Base-by-base conservation (phyloP, 1,140 invertebrate genomes). In the Copidosoma floridanum region DNA sequence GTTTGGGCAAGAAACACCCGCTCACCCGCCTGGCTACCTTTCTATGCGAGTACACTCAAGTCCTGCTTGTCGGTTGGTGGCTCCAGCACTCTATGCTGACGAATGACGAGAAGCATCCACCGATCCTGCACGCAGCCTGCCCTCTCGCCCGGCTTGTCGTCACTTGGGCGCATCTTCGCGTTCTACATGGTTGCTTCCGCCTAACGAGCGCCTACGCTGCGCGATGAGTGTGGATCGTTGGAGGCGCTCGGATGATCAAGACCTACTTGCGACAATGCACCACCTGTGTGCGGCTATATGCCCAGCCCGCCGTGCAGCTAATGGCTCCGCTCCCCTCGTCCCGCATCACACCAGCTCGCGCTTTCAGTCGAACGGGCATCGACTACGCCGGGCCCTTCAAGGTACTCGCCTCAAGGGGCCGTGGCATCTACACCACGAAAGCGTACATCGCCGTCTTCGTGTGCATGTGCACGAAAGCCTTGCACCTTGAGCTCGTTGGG, bases 21-120 rank as follows among this genome's bases (percentile, higher is more conserved):
- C 32, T 11, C 38, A 20, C 5, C n/a, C n/a, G 1, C 16, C 26
- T 44, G 2, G 20, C 43, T 10, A 6, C 21, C 27, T 44, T 43
- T 12, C 18, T 44, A n/a, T n/a, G n/a, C 14, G n/a, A 37, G 20
- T 21, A 3, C 1, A 12, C 53, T 4, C 57, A 27, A 0, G 12
- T 61, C 18, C 35, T 65, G 2, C 27, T 56, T 2, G 51, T 65
- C 11, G 60, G 56, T 0, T 59, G 51, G 23, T 51, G 64, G 0
- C 44, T 65, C 0, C 11, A 65, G 6, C 12, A 55, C 5, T 43
- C 59, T 0, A 1, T 5, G 0, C 47, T 62, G 3, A 8, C n/a
- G n/a, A n/a, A n/a, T n/a, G n/a, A n/a, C n/a, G n/a, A n/a, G n/a
- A n/a, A n/a, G n/a, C n/a, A n/a, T n/a, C n/a, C n/a, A n/a, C n/a